Percentiles rank a stretch among this genome's conserved stretches.
Evolutionary conservation across 2,797 vertebrate genomes (phyloP).

Genomic region (Myotis findleyi): DNA sequence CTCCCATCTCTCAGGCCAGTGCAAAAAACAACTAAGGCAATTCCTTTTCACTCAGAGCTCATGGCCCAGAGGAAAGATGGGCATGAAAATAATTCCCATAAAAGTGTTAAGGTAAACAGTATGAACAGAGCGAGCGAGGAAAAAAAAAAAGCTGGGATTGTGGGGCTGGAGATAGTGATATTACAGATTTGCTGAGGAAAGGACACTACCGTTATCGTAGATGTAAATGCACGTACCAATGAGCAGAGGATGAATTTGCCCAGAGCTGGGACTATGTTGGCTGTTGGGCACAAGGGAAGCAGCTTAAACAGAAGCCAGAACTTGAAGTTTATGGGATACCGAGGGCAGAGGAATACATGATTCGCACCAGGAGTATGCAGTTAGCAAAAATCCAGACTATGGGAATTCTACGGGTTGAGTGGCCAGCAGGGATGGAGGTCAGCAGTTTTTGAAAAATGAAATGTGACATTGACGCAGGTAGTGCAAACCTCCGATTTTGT

Average conservation of each 20-base stretch:
- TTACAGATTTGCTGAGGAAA: not conserved
- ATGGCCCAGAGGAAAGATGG: not conserved
- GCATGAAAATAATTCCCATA: not conserved
- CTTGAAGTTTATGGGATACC: not conserved
- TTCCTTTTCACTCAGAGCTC: not conserved
- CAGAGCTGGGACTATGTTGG: not conserved
- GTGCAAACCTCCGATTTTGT: too few species aligned
- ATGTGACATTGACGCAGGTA: too few species aligned
- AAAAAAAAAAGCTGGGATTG: not conserved
- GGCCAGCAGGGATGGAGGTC: not conserved
- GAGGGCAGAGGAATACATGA: not conserved
- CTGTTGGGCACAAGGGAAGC: not conserved
- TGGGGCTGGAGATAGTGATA: not conserved
- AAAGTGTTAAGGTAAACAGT: not conserved
- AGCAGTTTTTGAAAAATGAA: too few species aligned
- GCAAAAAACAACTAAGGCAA: not conserved
- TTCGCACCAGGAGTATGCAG: fast-evolving
- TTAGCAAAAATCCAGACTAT: not conserved
- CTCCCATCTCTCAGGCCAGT: not conserved
- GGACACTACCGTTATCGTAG: not conserved
- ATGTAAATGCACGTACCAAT: not conserved
- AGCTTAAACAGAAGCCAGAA: not conserved
- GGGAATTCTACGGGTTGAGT: not conserved
- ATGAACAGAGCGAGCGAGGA: not conserved
- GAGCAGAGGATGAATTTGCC: not conserved